Evolutionary conservation across 2,888 invertebrate species (phyloP), one percentile per base, ranked within the genome.

Genomic region (Lamellibrachia columna): DNA sequence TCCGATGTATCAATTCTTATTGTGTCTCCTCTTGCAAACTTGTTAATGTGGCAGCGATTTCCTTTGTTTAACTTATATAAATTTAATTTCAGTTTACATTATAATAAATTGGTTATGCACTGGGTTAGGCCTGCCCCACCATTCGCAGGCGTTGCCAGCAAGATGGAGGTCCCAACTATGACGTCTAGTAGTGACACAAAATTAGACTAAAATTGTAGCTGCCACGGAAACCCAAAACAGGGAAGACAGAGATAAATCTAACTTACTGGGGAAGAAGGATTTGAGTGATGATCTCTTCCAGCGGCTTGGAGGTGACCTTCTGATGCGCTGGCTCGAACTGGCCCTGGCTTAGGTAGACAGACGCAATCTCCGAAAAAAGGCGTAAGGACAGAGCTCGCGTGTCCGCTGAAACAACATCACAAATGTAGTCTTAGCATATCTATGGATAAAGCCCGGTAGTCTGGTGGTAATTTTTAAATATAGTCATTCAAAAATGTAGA

Each of bases 241-340:
- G 75, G 60, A 60, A 60, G 15, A 60, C 3, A 4, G 75, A n/a
- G 22, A 75, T n/a, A 75, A 75, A 75, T 4, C 9, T 53, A 28
- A 95, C 96, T 95, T 94, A 96, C 96, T 95, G 95, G 90, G 96
- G 96, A 8, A 96, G 95, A n/a, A 96, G 94, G 75, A 94, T 94
- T 11, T 95, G 95, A 7, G 94, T 91, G n/a, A 96, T 95, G 93
- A 95, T 95, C 53, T 93, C 93, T 91, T 96, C 95, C 9, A 96
- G 95, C 92, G 94, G 94, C 92, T 95, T 94, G 9, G 92, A 92
- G 60, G 93, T 93, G 4, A 11, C 90, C 75, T 93, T 93, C 40
- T 94, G 93, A n/a, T 75, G n/a, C 6, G 4, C 11, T 11, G 28
- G 91, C 28, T 91, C 52, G 28, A 91, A 53, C 91, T 75, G 75